These are phyloP conservation scores for Aepyceros melampus DNA, from an alignment of 2,113 vertebrate genomes.

Conservation along the genomic window DNA sequence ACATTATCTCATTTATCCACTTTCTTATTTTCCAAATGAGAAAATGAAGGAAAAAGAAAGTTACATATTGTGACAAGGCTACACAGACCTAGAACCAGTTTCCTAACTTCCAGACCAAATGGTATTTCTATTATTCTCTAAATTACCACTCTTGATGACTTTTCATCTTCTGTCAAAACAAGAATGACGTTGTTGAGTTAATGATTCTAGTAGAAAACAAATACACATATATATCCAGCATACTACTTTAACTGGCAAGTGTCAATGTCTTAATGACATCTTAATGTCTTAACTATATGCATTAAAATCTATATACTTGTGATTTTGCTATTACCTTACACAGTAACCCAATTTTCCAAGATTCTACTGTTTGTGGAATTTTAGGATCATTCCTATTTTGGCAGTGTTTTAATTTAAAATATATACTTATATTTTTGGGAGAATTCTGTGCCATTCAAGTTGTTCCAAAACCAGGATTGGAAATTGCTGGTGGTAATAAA, in stretches of 20 bases:
- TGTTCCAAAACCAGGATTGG: background rate
- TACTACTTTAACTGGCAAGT: background rate
- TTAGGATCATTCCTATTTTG: background rate
- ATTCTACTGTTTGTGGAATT: background rate
- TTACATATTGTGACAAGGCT: background rate
- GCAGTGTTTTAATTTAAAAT: background rate
- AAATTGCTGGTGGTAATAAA: background rate
- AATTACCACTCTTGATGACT: background rate
- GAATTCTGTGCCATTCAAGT: background rate
- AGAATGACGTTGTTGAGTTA: background rate
- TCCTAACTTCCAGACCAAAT: background rate
- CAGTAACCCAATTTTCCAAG: background rate
- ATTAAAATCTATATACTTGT: background rate
- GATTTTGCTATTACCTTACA: background rate
- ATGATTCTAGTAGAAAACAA: background rate
- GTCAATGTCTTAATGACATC: background rate
- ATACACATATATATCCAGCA: background rate
- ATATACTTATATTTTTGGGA: background rate
- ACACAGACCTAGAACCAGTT: background rate
- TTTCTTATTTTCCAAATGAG: background rate
- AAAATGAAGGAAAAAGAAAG: background rate
- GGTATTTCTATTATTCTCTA: background rate
- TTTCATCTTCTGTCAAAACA: background rate
- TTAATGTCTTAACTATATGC: background rate
- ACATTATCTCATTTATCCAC: background rate